Evolutionary conservation across 2,113 vertebrate species (phyloP).

Genomic region (Aythya baeri): DNA sequence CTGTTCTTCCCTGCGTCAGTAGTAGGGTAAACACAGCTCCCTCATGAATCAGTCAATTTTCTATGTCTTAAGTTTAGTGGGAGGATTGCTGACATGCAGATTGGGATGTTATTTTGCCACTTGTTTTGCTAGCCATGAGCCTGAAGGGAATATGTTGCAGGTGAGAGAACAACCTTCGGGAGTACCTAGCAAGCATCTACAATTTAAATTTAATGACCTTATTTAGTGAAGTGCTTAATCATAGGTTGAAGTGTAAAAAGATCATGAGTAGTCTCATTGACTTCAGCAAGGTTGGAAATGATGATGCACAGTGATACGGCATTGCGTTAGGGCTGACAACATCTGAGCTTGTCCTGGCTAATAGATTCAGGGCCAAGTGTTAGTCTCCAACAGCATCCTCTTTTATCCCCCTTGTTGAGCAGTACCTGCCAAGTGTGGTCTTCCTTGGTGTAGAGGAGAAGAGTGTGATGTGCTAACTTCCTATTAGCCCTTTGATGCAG

Average conservation of each 20-base stretch:
- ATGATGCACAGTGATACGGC: not conserved
- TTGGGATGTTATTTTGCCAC: conserved; percentile 11
- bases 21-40: not conserved
- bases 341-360: not conserved
- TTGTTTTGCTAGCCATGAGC: conserved; percentile 35
- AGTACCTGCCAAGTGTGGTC: not conserved
- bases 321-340: not conserved
- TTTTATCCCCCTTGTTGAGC: not conserved
- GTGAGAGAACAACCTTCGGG: conserved; percentile 53
- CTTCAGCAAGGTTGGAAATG: conserved; percentile 36
- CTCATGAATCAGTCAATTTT: not conserved
- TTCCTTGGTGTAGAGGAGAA: not conserved
- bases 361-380: not conserved
- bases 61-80: not conserved
- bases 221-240: conserved; percentile 65
- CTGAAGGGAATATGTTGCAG: conserved; percentile 32
- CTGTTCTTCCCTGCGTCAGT: not conserved
- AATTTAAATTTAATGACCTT: conserved; percentile 64
- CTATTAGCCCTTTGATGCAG: conserved; percentile 1
- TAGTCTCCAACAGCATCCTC: not conserved
- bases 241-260: conserved; percentile 48
- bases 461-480: not conserved
- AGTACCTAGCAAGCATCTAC: conserved; percentile 52
- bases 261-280: conserved; percentile 39
- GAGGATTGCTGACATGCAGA: conserved; percentile 54